phyloP scores from a whole-genome alignment of 2,888 invertebrate genomes.

The Drosophila infuscata region DNA sequence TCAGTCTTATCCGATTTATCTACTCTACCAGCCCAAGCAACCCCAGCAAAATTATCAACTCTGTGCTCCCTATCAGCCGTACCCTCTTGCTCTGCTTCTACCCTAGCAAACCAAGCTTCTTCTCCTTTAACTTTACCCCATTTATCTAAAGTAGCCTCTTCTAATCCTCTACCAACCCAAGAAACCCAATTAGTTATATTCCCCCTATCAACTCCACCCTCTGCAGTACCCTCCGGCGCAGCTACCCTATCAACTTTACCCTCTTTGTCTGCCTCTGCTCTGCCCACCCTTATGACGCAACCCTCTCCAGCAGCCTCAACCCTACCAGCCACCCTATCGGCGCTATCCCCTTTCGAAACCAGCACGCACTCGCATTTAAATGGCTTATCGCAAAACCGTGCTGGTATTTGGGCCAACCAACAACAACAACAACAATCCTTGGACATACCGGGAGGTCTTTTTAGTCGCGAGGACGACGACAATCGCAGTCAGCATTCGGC shows the following conservation, averaged over 20 bases:
- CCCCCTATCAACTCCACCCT: neutral
- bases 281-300: neutral
- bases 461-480: conserved; percentile 90
- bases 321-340: neutral
- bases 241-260: neutral
- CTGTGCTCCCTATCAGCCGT: neutral
- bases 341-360: neutral
- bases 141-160: neutral
- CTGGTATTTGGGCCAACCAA: conserved; percentile 87
- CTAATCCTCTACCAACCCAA: neutral
- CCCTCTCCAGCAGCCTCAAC: neutral
- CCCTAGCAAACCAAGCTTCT: neutral
- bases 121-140: neutral
- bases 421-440: conserved; percentile 86
- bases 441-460: conserved; percentile 88
- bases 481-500: conserved; percentile 94
- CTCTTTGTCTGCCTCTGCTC: neutral
- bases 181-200: neutral
- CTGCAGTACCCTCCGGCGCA: neutral
- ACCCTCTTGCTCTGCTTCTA: neutral
- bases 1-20: neutral
- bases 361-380: conserved; percentile 2
- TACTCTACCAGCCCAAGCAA: neutral
- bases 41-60: neutral
- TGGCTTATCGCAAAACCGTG: conserved; percentile 14